A percentile compares a stretch with the other conserved stretches of the same genome.
These are phyloP conservation scores for Gila robusta DNA, from an alignment of 2,797 vertebrate species.

Conservation along the genomic window DNA sequence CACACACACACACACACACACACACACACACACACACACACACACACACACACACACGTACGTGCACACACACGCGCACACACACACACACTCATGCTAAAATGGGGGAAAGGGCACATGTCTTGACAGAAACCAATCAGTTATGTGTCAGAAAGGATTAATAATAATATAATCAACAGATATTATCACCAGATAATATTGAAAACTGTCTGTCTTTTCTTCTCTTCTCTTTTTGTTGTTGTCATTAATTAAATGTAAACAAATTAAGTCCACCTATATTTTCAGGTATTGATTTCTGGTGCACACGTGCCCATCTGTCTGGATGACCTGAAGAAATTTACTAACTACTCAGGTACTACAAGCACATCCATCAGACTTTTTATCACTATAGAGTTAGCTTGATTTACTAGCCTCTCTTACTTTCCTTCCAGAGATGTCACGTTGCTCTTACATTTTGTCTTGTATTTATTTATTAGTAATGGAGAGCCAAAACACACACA, in stretches of 20 bases:
- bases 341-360: slow-evolving; percentile 94
- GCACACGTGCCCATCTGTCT: slow-evolving; percentile 95
- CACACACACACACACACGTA: not conserved
- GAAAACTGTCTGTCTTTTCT: not conserved
- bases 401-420: not conserved
- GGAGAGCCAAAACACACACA: not conserved
- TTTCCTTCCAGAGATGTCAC: not conserved
- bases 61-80: not conserved
- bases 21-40: slow-evolving; percentile 3
- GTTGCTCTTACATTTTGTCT: not conserved
- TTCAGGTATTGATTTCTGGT: slow-evolving; percentile 94
- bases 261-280: not conserved
- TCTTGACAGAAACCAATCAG: not conserved
- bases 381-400: not conserved
- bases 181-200: not conserved
- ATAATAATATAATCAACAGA: not conserved
- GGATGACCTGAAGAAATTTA: slow-evolving; percentile 96
- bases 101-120: not conserved
- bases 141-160: not conserved
- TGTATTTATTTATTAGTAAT: not conserved
- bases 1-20: slow-evolving; percentile 7
- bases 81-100: not conserved
- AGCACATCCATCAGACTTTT: not conserved
- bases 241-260: not conserved
- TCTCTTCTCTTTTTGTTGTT: not conserved